phyloP scores from a whole-genome alignment of 1,140 invertebrate species.

The Euschistus heros region DNA sequence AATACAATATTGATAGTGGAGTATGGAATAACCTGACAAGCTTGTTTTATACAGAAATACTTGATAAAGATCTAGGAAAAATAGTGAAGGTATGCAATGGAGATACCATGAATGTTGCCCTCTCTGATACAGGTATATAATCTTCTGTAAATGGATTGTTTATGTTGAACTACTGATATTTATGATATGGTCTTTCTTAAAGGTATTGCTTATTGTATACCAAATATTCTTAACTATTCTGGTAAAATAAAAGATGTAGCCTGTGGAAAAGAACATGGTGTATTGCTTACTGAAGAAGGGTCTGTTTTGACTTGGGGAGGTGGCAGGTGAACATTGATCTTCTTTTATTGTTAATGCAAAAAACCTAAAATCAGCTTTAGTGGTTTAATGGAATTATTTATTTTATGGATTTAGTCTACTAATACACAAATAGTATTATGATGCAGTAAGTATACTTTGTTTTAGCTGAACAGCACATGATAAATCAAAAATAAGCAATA shows the following conservation, averaged over 20 bases:
- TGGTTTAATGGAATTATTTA: no score
- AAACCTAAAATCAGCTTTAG: no score
- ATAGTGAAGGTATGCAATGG: background rate
- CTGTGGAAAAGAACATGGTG: constrained; percentile 68
- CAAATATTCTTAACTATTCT: constrained; percentile 21
- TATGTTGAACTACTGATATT: background rate
- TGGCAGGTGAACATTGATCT: constrained; percentile 70
- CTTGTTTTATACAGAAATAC: background rate
- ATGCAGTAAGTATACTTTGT: no score
- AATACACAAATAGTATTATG: no score
- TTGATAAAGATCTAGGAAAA: background rate
- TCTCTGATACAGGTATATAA: constrained; percentile 1
- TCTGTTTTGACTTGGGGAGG: constrained; percentile 67
- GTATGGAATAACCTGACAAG: background rate
- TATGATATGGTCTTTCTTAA: background rate
- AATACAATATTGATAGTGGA: background rate
- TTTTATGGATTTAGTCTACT: no score
- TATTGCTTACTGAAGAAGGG: constrained; percentile 59
- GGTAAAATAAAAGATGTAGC: constrained; percentile 41
- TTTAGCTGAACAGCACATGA: no score
- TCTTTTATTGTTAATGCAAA: no score
- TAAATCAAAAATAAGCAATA: no score
- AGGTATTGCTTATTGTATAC: constrained; percentile 16
- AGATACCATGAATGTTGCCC: background rate
- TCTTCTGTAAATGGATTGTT: background rate